Evolutionary conservation across 2,797 vertebrate genomes (phyloP).

Genomic region (Gymnodraco acuticeps): DNA sequence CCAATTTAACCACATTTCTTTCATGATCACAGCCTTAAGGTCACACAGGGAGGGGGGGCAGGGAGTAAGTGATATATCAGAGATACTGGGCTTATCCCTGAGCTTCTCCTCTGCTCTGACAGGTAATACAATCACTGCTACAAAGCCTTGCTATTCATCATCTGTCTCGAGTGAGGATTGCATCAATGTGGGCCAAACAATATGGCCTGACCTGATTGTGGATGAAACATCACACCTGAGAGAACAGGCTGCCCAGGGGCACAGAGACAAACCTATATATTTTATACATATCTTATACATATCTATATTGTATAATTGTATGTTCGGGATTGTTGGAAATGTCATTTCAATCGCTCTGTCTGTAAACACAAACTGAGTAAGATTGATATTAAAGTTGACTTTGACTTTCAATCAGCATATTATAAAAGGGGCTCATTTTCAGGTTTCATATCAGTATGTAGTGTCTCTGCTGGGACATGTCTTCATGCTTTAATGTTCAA

Average conservation of each 20-base stretch:
- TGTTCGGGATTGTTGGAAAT: too few species aligned
- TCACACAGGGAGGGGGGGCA: slow-evolving; percentile 9
- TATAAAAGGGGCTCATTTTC: too few species aligned
- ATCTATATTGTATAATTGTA: too few species aligned
- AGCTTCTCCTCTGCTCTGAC: slow-evolving; percentile 33
- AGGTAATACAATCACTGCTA: slow-evolving; percentile 70
- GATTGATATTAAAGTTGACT: too few species aligned
- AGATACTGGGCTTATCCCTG: slow-evolving; percentile 53
- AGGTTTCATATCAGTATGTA: too few species aligned
- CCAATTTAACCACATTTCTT: slow-evolving; percentile 1
- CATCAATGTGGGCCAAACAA: slow-evolving; percentile 71
- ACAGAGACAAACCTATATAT: slow-evolving; percentile 39
- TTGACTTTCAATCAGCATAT: too few species aligned
- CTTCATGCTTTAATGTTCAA: too few species aligned
- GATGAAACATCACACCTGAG: slow-evolving; percentile 67
- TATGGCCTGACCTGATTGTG: slow-evolving; percentile 76
- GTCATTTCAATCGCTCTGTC: too few species aligned
- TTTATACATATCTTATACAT: too few species aligned
- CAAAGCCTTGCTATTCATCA: slow-evolving; percentile 67
- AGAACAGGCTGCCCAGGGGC: slow-evolving; percentile 28
- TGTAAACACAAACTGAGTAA: too few species aligned
- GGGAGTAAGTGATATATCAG: slow-evolving; percentile 62
- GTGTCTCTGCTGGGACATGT: too few species aligned
- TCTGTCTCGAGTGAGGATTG: slow-evolving; percentile 49
- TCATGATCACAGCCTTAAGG: slow-evolving; percentile 17